phyloP scores from a whole-genome alignment of 2,113 vertebrate genomes.

The Corythaixoides concolor region DNA sequence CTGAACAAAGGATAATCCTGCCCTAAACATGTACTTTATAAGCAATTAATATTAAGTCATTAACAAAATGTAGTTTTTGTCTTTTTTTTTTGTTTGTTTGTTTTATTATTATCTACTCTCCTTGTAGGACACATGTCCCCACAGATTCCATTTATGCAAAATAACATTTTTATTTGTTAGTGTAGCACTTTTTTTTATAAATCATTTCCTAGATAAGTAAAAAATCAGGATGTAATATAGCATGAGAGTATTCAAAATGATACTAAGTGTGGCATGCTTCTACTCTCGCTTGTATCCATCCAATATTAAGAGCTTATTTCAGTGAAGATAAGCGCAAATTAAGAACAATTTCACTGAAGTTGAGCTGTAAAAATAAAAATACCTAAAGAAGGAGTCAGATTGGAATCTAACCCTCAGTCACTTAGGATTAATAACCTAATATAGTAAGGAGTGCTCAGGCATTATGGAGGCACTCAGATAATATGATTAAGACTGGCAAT shows the following conservation, averaged over 20 bases:
- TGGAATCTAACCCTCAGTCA: background rate
- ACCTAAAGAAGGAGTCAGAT: background rate
- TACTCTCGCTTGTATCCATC: background rate
- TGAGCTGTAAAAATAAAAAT: background rate
- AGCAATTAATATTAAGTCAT: background rate
- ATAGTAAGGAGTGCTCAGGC: background rate
- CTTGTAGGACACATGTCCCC: background rate
- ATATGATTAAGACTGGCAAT: background rate
- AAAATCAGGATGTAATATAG: background rate
- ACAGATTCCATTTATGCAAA: background rate
- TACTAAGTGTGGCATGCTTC: background rate
- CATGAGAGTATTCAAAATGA: background rate
- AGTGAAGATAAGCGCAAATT: background rate
- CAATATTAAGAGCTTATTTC: background rate
- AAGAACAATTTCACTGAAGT: background rate
- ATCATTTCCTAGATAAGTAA: background rate
- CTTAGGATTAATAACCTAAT: background rate
- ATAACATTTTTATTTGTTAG: background rate
- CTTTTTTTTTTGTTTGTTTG: too few species aligned
- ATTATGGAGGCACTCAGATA: background rate
- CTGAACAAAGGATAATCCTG: background rate
- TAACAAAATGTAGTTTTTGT: rapidly evolving
- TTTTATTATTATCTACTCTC: background rate
- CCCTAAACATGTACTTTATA: background rate
- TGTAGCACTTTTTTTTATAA: background rate